phyloP scores from a whole-genome alignment of 2,113 vertebrate genomes.

The Paradoxurus hermaphroditus region DNA sequence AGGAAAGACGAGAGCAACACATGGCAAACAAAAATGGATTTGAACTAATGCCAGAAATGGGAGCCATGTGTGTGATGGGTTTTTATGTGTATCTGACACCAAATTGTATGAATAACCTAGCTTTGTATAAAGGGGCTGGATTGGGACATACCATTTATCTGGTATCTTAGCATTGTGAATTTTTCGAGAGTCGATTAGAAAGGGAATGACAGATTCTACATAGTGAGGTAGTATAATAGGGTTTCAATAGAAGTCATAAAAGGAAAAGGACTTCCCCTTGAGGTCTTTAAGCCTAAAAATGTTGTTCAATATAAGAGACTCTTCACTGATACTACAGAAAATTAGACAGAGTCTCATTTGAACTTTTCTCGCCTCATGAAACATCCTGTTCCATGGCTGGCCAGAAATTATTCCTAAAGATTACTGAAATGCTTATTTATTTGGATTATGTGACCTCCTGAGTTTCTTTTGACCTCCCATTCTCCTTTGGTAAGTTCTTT shows the following conservation, averaged over 20 bases:
- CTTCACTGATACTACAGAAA: neutral
- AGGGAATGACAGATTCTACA: neutral
- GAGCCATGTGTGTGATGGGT: neutral
- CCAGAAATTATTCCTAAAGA: neutral
- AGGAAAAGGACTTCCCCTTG: neutral
- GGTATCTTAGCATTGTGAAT: neutral
- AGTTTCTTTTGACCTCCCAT: neutral
- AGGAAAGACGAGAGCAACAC: neutral
- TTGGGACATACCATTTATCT: neutral
- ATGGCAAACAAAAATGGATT: neutral
- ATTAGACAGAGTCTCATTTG: neutral
- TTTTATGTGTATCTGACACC: neutral
- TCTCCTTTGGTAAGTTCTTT: neutral
- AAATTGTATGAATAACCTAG: neutral
- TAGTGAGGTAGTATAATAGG: neutral
- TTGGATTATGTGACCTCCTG: neutral
- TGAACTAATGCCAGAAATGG: neutral
- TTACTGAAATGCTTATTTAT: neutral
- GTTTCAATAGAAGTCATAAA: neutral
- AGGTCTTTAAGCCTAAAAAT: neutral
- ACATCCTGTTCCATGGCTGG: neutral
- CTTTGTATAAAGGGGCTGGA: neutral
- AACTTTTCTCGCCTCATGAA: neutral
- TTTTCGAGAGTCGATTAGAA: conserved; percentile 26
- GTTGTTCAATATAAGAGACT: neutral